phyloP scores from a whole-genome alignment of 2,797 vertebrate species.

The Philypnodon macrostomus region DNA sequence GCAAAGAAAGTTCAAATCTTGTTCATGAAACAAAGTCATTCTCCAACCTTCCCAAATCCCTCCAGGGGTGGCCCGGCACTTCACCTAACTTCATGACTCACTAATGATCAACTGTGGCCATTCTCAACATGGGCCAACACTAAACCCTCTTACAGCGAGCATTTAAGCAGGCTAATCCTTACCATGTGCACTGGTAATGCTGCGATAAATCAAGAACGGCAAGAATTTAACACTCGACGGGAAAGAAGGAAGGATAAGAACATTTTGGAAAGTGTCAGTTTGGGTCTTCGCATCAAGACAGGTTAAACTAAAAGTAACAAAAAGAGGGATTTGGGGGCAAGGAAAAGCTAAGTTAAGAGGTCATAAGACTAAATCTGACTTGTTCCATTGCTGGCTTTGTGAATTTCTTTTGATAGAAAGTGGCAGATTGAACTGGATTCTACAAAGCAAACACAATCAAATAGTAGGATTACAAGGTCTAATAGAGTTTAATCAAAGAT shows the following conservation, averaged over 20 bases:
- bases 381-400: constrained; percentile 6
- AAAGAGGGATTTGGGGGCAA: constrained; percentile 6
- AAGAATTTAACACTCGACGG: constrained; percentile 32
- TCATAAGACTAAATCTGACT: constrained; percentile 49
- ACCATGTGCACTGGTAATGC: constrained; percentile 76
- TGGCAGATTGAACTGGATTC: constrained; percentile 33
- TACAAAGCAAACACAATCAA: constrained; percentile 42
- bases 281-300: constrained; percentile 18
- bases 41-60: constrained; percentile 55
- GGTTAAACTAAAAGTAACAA: constrained; percentile 8
- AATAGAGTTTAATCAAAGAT: constrained; percentile 73
- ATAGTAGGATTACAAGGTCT: constrained; percentile 68
- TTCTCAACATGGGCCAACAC: constrained; percentile 69
- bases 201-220: constrained; percentile 37
- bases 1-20: constrained; percentile 71
- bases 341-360: constrained; percentile 16
- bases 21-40: constrained; percentile 56
- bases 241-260: constrained; percentile 24
- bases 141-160: constrained; percentile 61
- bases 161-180: constrained; percentile 66
- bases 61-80: constrained; percentile 56
- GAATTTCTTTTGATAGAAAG: constrained; percentile 23
- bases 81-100: constrained; percentile 58
- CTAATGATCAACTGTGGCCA: constrained; percentile 62
- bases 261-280: constrained; percentile 16